A percentile compares a stretch with the other conserved stretches of the same genome.
Conservation (phyloP, 30 jellyfish, hydroid and myxozoan species). For the Catostylus mosaicus region DNA sequence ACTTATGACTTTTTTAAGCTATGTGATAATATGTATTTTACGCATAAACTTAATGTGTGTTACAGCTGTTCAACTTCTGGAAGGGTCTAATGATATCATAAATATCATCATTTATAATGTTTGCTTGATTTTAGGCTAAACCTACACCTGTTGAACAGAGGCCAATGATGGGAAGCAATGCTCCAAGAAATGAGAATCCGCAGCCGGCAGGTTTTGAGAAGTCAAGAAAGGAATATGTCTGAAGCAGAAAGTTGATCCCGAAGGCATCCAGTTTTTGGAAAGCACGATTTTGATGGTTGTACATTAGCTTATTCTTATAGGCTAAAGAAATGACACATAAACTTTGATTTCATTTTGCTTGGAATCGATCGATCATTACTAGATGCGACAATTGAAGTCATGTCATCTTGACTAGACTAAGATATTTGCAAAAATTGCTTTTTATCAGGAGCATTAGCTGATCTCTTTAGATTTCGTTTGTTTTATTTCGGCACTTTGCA, state of each 20-base stretch:
- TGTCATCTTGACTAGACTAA: too few relatives aligned
- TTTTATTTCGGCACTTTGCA: neutral
- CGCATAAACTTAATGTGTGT: too few relatives aligned
- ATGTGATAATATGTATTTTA: too few relatives aligned
- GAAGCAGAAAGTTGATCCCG: neutral
- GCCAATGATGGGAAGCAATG: neutral
- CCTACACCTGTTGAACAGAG: conserved; percentile 10
- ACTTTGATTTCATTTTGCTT: neutral
- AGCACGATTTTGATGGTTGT: neutral
- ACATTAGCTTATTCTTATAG: neutral
- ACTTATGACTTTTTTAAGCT: too few relatives aligned
- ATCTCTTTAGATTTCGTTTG: neutral
- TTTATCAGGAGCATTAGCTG: neutral
- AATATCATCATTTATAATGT: too few relatives aligned
- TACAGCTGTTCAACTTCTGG: too few relatives aligned
- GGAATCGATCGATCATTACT: too few relatives aligned
- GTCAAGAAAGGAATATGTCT: conserved; percentile 69
- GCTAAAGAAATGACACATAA: neutral
- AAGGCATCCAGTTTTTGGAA: neutral
- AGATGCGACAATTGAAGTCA: too few relatives aligned
- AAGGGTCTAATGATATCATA: too few relatives aligned
- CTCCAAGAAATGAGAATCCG: neutral
- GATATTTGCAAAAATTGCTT: neutral
- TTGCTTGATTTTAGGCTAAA: conserved; percentile 23
- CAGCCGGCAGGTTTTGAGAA: conserved; percentile 45